These are phyloP conservation scores for Quiscalus mexicanus DNA, from an alignment of 2,113 vertebrate genomes.

Conservation along the genomic window DNA sequence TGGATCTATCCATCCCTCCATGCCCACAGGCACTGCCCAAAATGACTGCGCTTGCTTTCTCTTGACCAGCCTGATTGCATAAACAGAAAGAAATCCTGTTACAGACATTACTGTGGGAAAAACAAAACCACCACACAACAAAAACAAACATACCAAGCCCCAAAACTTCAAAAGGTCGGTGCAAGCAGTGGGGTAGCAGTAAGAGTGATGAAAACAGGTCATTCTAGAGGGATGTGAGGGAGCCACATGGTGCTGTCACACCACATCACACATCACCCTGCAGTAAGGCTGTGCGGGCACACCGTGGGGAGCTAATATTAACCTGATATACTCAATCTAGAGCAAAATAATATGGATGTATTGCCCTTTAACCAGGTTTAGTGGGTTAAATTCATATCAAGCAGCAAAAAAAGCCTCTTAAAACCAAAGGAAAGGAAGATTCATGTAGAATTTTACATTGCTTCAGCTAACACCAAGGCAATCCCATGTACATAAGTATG, in stretches of 20 bases:
- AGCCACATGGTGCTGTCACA: not conserved
- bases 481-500: rapidly evolving
- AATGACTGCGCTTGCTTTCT: not conserved
- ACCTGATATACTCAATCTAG: not conserved
- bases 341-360: not conserved
- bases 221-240: not conserved
- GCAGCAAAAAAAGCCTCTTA: not conserved
- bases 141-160: not conserved
- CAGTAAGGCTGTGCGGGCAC: not conserved
- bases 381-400: not conserved
- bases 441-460: not conserved
- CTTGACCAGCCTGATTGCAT: not conserved
- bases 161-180: not conserved
- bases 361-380: not conserved
- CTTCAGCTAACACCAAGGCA: not conserved
- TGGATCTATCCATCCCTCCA: no score
- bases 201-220: not conserved
- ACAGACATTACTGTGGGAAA: not conserved
- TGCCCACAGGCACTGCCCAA: not conserved
- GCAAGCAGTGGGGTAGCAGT: not conserved
- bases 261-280: not conserved
- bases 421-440: not conserved
- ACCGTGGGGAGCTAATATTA: not conserved
- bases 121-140: not conserved
- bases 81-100: not conserved